These are phyloP conservation scores for Seriola dumerili DNA, from an alignment of 2,113 vertebrate species.

Conservation along the genomic window DNA sequence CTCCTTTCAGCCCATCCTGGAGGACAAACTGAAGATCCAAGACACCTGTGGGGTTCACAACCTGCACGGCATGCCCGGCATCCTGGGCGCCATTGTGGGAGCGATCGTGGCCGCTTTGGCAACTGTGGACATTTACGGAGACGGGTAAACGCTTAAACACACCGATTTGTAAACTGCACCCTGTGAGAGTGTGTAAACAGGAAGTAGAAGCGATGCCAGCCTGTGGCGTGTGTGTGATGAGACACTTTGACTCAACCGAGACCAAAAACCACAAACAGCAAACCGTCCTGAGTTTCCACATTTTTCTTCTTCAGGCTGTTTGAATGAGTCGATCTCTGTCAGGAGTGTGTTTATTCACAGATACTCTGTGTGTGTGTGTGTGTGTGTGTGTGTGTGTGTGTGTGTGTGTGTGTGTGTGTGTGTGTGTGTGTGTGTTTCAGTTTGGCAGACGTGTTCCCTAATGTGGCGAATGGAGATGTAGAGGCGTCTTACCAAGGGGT, in stretches of 20 bases:
- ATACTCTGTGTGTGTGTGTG: background rate
- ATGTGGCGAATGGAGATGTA: constrained; percentile 40
- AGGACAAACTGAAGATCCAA: constrained; percentile 88
- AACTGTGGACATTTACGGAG: constrained; percentile 83
- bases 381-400: background rate
- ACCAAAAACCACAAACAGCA: background rate
- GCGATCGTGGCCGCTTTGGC: constrained; percentile 84
- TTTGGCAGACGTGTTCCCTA: constrained; percentile 85
- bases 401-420: background rate
- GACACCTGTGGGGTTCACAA: constrained; percentile 94
- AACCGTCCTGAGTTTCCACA: constrained; percentile 4
- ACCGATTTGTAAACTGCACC: too few relatives aligned
- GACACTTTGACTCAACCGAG: too few relatives aligned
- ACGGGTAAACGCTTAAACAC: constrained; percentile 83
- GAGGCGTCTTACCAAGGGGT: constrained; percentile 69
- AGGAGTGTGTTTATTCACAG: background rate
- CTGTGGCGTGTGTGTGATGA: too few relatives aligned
- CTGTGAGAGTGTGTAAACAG: too few relatives aligned
- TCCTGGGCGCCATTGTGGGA: constrained; percentile 91
- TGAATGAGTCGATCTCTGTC: background rate
- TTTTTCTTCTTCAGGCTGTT: background rate
- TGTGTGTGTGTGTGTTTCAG: constrained; percentile 68
- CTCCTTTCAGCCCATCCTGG: constrained; percentile 86
- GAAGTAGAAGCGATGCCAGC: too few relatives aligned
- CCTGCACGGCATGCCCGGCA: constrained; percentile 91